Evolutionary conservation across 2,888 invertebrate species (phyloP).

Genomic region (Cordylochernes scorpioides): DNA sequence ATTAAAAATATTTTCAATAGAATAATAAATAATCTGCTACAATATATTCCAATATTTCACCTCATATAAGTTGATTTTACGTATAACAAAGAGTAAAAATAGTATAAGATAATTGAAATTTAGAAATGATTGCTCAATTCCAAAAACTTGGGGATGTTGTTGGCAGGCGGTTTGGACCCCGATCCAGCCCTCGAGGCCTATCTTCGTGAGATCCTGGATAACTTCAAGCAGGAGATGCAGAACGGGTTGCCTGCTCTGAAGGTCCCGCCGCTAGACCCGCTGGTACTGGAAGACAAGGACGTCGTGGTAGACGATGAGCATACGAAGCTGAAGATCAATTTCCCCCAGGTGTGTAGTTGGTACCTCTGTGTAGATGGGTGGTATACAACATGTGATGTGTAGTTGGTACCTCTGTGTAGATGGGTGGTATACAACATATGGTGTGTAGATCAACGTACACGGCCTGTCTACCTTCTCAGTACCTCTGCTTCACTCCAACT

Average conservation of each 20-base stretch:
- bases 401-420: neutral
- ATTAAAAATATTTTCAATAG: no score
- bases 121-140: no score
- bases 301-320: slow-evolving; percentile 7
- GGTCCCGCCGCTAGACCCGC: slow-evolving; percentile 8
- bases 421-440: neutral
- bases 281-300: slow-evolving; percentile 4
- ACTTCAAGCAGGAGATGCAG: slow-evolving; percentile 10
- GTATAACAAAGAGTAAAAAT: no score
- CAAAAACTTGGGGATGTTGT: no score
- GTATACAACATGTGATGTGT: neutral
- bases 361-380: neutral
- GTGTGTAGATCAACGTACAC: slow-evolving; percentile 6
- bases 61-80: no score
- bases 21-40: no score
- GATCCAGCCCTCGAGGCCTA: slow-evolving; percentile 8
- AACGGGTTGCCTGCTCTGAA: slow-evolving; percentile 5
- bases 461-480: slow-evolving; percentile 6
- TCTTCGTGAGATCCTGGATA: slow-evolving; percentile 7
- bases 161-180: no score
- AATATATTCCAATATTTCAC: no score
- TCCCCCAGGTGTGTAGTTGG: slow-evolving; percentile 4
- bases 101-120: no score
- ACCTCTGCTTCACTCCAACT: slow-evolving; percentile 5
- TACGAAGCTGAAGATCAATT: slow-evolving; percentile 4